Evolutionary conservation across 2,113 vertebrate species (phyloP).

Genomic region (Sphyrna mokarran): DNA sequence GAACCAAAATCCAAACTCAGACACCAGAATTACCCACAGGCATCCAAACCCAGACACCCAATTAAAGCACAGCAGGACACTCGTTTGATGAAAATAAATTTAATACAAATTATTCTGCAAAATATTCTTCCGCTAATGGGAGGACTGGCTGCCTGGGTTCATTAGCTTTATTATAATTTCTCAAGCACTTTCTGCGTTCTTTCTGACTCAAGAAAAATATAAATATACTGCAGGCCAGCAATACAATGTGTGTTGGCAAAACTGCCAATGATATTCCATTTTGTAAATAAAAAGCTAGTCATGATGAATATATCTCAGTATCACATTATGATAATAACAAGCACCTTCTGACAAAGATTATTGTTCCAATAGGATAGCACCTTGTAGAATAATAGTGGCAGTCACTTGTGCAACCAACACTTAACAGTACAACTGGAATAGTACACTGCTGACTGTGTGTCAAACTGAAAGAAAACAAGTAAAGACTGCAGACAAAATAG

Average conservation of each 20-base stretch:
- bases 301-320: constrained; percentile 58
- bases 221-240: constrained; percentile 48
- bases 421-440: constrained; percentile 62
- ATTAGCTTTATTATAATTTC: constrained; percentile 49
- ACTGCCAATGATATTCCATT: constrained; percentile 58
- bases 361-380: constrained; percentile 67
- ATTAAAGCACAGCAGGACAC: neutral
- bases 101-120: constrained; percentile 32
- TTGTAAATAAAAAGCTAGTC: constrained; percentile 49
- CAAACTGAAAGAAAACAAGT: constrained; percentile 41
- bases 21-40: neutral
- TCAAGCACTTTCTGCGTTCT: constrained; percentile 51
- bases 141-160: constrained; percentile 43
- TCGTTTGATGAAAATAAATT: constrained; percentile 33
- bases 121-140: constrained; percentile 50
- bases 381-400: constrained; percentile 61
- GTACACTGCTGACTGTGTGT: constrained; percentile 48
- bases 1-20: neutral
- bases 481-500: constrained; percentile 52
- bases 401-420: constrained; percentile 60
- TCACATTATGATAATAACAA: constrained; percentile 58
- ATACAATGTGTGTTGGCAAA: constrained; percentile 58
- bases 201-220: constrained; percentile 52
- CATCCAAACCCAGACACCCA: neutral
- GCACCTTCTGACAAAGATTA: constrained; percentile 50